Evolutionary conservation across 2,888 invertebrate genomes (phyloP), one percentile per base, ranked within the genome.

Genomic region (Sympetrum striolatum): DNA sequence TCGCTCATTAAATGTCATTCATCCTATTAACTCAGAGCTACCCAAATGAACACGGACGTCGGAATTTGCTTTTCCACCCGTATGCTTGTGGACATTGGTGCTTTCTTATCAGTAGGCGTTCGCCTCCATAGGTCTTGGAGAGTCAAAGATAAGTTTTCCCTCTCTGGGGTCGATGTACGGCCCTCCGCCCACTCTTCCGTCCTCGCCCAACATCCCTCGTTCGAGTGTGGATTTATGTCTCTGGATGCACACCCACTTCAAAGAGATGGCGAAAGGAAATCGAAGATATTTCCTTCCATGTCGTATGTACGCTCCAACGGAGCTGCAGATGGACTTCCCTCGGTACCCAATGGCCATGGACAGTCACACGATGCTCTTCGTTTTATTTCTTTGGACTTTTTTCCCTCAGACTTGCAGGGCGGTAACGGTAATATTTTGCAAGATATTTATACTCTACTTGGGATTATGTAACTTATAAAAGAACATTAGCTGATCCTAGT

Each of bases 81-180:
- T 1, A 25, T 25, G 25, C 14, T 6, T 73, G 73, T 73, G 25
- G 25, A 31, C 73, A 73, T 31, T 5, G 25, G 25, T 31, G 73
- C 73, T 25, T 22, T 73, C 73, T 73, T 73, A 25, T 73, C 14
- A 25, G 73, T 25, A 73, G 73, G 31, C 73, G n/a, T 25, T 6
- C 4, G 2, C 25, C 73, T 31, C 31, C 25, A 25, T 14, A 73
- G 25, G n/a, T n/a, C 8, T 22, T 64, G 22, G 64, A 22, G 64
- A 64, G 60, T n/a, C 18, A n/a, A 25, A 48, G 81, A 31, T 31
- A 58, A 35, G 82, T 86, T 86, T 60, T 37, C 22, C 64, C 8
- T 48, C 81, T 53, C 2, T n/a, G 60, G 86, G 86, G 86, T 86
- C 86, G 86, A 86, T 86, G 86, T 60, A 86, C 86, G 35, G n/a